Percentiles rank a stretch among this genome's conserved stretches.
phyloP scores from a whole-genome alignment of 2,888 invertebrate genomes.

The Megaustenia siamemsis region DNA sequence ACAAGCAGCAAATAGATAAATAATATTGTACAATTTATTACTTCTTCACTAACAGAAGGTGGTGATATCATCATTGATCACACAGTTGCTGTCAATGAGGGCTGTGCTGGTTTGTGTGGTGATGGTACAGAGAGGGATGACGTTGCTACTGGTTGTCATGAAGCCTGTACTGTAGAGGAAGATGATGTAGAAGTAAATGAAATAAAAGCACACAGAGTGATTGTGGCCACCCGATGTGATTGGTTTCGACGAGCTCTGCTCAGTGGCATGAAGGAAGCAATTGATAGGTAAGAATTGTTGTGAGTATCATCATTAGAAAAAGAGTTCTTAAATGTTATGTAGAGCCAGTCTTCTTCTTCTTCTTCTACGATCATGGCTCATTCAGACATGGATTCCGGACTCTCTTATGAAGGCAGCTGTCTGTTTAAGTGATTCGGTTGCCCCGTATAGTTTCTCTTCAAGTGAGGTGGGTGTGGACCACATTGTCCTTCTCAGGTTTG shows the following conservation, averaged over 20 bases:
- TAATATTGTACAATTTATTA: too few relatives aligned
- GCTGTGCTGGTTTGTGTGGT: constrained; percentile 50
- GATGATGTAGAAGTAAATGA: constrained; percentile 71
- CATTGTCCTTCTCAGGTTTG: too few relatives aligned
- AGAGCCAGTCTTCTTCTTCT: too few relatives aligned
- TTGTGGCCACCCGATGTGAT: constrained; percentile 86
- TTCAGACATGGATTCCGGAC: too few relatives aligned
- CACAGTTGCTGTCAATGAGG: constrained; percentile 61
- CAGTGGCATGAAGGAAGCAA: constrained; percentile 87
- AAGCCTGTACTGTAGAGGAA: constrained; percentile 59
- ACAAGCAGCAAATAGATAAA: too few relatives aligned
- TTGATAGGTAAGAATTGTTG: constrained; percentile 83
- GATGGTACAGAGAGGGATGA: neutral
- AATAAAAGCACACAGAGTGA: constrained; percentile 84
- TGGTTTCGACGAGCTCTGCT: constrained; percentile 86
- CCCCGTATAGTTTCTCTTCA: too few relatives aligned
- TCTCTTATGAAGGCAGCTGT: too few relatives aligned
- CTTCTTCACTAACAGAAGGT: too few relatives aligned
- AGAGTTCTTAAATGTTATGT: too few relatives aligned
- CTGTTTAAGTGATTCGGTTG: too few relatives aligned
- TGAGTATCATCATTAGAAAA: neutral
- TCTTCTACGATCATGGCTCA: too few relatives aligned
- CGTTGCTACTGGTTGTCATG: constrained; percentile 47
- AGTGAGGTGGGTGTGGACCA: too few relatives aligned
- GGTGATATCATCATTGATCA: constrained; percentile 79